A percentile compares a stretch with the other conserved stretches of the same genome.
These are phyloP conservation scores for Stictocephala bisonia DNA, from an alignment of 2,888 invertebrate genomes.

Conservation along the genomic window DNA sequence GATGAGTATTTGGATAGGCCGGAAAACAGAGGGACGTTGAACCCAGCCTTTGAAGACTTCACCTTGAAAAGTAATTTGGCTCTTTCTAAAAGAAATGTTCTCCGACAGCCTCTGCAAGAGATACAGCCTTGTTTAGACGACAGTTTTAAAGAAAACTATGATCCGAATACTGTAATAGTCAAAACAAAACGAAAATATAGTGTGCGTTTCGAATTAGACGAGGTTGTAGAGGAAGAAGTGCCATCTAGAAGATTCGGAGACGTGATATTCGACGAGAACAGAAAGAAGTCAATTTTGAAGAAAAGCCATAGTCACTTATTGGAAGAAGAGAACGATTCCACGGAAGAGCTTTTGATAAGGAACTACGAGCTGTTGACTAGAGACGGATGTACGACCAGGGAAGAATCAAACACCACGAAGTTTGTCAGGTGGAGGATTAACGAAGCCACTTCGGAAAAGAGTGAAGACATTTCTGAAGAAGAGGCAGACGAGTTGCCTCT, in stretches of 20 bases:
- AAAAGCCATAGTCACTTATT: not conserved
- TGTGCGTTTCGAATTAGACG: constrained; percentile 18
- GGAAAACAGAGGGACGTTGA: constrained; percentile 31
- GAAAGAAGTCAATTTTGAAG: not conserved
- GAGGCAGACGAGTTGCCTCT: constrained; percentile 11
- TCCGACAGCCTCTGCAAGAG: no score
- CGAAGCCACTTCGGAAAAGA: not conserved
- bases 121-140: constrained; percentile 3
- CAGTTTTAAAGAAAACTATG: constrained; percentile 25
- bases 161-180: not conserved
- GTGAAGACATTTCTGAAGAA: not conserved
- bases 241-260: constrained; percentile 7
- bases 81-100: constrained; percentile 11
- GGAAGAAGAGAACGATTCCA: constrained; percentile 28
- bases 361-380: constrained; percentile 43
- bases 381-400: constrained; percentile 5
- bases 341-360: constrained; percentile 34
- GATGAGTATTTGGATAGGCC: constrained; percentile 11
- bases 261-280: not conserved
- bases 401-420: constrained; percentile 14
- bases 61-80: constrained; percentile 27
- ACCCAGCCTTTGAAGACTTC: constrained; percentile 37
- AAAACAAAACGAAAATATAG: constrained; percentile 24
- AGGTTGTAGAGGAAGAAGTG: constrained; percentile 17
- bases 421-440: constrained; percentile 14